Percentiles rank a stretch among this genome's conserved stretches.
Evolutionary conservation across 1,140 invertebrate species (phyloP).

Genomic region (Penaeus indicus): DNA sequence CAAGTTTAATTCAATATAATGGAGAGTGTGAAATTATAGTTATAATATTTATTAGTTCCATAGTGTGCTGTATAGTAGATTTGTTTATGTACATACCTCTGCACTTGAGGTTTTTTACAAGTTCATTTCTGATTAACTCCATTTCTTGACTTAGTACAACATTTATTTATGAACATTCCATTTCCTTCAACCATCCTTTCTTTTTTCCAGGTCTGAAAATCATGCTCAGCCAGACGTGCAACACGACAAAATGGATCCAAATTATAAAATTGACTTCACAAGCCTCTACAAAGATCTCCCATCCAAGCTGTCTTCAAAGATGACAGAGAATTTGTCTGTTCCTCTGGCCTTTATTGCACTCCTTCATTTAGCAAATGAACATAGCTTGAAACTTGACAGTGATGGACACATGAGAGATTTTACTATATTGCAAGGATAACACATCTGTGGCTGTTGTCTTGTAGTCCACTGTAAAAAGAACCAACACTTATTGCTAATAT

Average conservation of each 20-base stretch:
- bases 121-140: neutral
- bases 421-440: conserved; percentile 54
- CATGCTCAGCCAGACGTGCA: neutral
- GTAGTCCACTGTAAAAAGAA: too few relatives aligned
- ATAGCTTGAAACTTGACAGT: conserved; percentile 68
- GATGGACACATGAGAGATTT: conserved; percentile 59
- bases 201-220: conserved; percentile 44
- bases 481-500: too few relatives aligned
- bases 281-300: conserved; percentile 76
- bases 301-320: conserved; percentile 74
- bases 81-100: too few relatives aligned
- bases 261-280: conserved; percentile 70
- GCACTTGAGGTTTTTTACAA: too few relatives aligned
- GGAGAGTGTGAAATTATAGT: too few relatives aligned
- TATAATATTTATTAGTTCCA: too few relatives aligned
- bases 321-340: conserved; percentile 80
- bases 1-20: too few relatives aligned
- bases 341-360: conserved; percentile 83
- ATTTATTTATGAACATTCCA: neutral
- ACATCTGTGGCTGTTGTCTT: too few relatives aligned
- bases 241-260: conserved; percentile 42
- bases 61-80: too few relatives aligned
- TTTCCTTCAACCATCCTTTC: neutral
- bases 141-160: neutral
- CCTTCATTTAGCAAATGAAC: conserved; percentile 86